Conservation (phyloP, 1,140 invertebrate species). For the Drosophila pallidifrons region DNA sequence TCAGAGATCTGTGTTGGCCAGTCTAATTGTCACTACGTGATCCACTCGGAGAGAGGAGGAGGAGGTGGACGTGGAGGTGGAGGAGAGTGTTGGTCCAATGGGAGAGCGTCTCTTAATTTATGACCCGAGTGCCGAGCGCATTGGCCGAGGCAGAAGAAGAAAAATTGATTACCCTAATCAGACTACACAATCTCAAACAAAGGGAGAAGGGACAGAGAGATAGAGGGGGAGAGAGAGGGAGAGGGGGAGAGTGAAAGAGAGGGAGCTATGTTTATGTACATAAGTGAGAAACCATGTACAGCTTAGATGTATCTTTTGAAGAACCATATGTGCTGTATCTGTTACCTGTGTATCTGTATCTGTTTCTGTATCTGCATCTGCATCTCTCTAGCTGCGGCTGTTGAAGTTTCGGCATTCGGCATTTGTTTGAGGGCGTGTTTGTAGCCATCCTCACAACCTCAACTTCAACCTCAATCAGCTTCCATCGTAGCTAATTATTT, state of each 20-base stretch:
- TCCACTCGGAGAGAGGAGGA: not conserved
- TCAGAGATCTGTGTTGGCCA: conserved; percentile 16
- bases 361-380: conserved; percentile 26
- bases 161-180: conserved; percentile 79
- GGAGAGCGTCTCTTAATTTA: conserved; percentile 68
- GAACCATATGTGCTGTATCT: conserved; percentile 1
- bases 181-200: conserved; percentile 51
- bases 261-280: conserved; percentile 40
- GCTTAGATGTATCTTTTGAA: conserved; percentile 45
- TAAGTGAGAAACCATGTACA: conserved; percentile 79
- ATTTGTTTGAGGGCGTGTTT: conserved; percentile 65
- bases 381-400: conserved; percentile 6
- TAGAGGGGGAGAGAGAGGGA: not conserved
- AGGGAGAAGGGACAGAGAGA: not conserved
- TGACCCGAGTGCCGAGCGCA: conserved; percentile 55
- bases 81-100: conserved; percentile 49
- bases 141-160: conserved; percentile 62
- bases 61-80: not conserved
- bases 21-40: conserved; percentile 67
- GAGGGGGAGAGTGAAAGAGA: not conserved
- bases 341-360: conserved; percentile 9
- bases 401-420: conserved; percentile 38
- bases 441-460: conserved; percentile 24
- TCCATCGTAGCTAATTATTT: conserved; percentile 69
- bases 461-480: conserved; percentile 26